Base-by-base conservation (phyloP, 2,888 invertebrate species). In the Epiblema foenella region DNA sequence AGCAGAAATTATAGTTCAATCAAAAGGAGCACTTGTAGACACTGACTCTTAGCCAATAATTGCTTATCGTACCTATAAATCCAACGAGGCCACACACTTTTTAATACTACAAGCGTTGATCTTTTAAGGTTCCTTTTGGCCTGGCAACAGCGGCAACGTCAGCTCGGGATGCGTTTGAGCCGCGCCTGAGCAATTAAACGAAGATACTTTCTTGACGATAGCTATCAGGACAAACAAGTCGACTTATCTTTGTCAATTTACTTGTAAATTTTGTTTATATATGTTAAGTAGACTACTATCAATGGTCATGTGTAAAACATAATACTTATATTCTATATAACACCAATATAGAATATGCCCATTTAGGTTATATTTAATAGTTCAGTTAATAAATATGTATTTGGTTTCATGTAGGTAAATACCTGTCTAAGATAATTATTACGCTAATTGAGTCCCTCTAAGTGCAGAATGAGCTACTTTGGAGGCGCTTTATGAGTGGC, bases 151-250 rank as follows among this genome's bases (percentile, higher is more conserved):
- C 20, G 39, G 52, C 52, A 52, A 39, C n/a, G 10, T 64, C 20
- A 20, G n/a, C 12, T n/a, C 42, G 37, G 52, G 68, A 60, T 60
- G 68, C 68, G 68, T 59, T 29, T 29, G 69, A 51, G 46, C 42
- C 42, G 60, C 57, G 17, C 57, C 37, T 20, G 17, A 10, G 37
- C 63, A 58, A 64, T 69, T 58, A 46, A 58, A 29, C 39, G 37
- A n/a, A 24, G 68, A 17, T 18, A 56, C 39, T 65, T 24, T 37
- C 52, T 52, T 17, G 37, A 59, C 33, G 20, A 24, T 42, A 11
- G 49, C 24, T 59, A 52, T 68, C 59, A 11, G 52, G 17, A 67
- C 60, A 68, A 60, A 68, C 68, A 68, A 51, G 59, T 37, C 17
- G 52, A 42, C 39, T 68, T 68, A 68, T 68, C 60, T 60, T 24